Base-by-base conservation (phyloP, 2,888 invertebrate species). In the Macaria liturata region DNA sequence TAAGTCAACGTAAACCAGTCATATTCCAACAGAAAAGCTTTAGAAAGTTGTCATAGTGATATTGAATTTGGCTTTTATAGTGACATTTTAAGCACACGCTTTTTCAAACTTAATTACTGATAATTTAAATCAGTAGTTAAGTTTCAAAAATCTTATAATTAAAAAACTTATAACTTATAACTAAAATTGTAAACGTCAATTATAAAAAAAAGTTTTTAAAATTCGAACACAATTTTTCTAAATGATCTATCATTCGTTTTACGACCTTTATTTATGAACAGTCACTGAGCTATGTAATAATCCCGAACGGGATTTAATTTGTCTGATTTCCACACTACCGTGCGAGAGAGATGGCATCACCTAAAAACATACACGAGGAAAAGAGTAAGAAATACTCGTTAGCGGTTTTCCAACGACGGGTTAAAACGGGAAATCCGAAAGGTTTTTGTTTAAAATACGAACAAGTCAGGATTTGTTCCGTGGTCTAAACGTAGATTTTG, bases 231-330 rank as follows among this genome's bases (percentile, higher is more conserved):
- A 4, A 37, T 37, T 37, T 37, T 37, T 6, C 34, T 37, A 57
- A 37, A 55, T 52, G 53, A 50, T 58, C 51, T 45, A 3, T 39
- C 49, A 49, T 52, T 40, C 43, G 42, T 4, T 7, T 46, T 57
- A 46, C 62, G 43, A 37, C 48, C 62, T 51, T 47, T 93, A 94
- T 94, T 94, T 94, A 94, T 94, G 93, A 93, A 93, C 93, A 93
- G 93, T 93, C 93, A 93, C 93, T 93, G 93, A 93, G 93, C 93
- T 94, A 94, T 94, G 94, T 94, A 94, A 94, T 94, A 94, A 94
- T 94, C 94, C 93, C 93, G 93, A 93, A 92, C 93, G 84, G 93
- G 94, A 94, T 94, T 94, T 94, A 94, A 94, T 94, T 94, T 94
- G 93, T 93, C 94, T 94, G 94, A 94, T 94, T 94, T 94, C 61